Conservation (phyloP, 2,888 invertebrate genomes). For the Melanostoma scalare region DNA sequence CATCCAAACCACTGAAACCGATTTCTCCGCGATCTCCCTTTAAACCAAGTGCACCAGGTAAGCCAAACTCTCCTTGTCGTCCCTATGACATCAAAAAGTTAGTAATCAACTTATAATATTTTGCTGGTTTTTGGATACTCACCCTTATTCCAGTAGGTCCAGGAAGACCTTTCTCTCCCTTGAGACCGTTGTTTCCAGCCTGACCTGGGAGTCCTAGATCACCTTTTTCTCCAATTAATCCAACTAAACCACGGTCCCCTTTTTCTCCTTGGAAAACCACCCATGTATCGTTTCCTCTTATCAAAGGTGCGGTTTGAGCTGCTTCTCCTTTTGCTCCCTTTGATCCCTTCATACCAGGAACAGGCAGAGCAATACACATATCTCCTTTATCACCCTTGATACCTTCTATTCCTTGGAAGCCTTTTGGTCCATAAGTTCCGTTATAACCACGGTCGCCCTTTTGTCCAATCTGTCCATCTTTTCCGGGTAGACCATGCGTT, state of each 20-base stretch:
- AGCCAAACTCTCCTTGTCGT: constrained; percentile 91
- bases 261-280: constrained; percentile 80
- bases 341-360: constrained; percentile 84
- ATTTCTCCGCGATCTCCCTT: constrained; percentile 91
- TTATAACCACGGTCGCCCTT: constrained; percentile 87
- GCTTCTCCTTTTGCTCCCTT: constrained; percentile 86
- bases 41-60: constrained; percentile 89
- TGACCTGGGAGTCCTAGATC: constrained; percentile 83
- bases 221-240: constrained; percentile 85
- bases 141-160: constrained; percentile 90
- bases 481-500: constrained; percentile 78
- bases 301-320: constrained; percentile 63
- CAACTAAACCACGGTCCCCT: constrained; percentile 82
- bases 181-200: constrained; percentile 81
- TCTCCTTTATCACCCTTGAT: constrained; percentile 87
- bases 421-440: constrained; percentile 81
- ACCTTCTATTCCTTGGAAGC: constrained; percentile 90
- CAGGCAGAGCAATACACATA: constrained; percentile 82
- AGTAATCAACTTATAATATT: neutral
- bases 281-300: constrained; percentile 66
- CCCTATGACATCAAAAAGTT: constrained; percentile 84
- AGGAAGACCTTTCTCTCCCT: constrained; percentile 88
- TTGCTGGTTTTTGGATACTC: constrained; percentile 78
- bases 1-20: constrained; percentile 90
- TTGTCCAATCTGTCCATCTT: constrained; percentile 84